Conservation (phyloP, 1,140 invertebrate genomes). For the Pachyrhynchus sulphureomaculatus region DNA sequence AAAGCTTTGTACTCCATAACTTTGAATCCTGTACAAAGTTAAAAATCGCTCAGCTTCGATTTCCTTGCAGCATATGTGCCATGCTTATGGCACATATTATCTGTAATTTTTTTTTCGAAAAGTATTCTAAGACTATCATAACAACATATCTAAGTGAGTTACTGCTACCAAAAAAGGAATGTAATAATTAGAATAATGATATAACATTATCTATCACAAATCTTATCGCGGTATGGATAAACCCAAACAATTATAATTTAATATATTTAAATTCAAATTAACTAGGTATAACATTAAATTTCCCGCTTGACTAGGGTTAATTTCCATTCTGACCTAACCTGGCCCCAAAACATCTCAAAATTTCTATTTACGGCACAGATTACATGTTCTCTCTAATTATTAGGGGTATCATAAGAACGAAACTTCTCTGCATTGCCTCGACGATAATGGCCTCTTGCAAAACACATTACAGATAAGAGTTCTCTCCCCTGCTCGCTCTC, state of each 20-base stretch:
- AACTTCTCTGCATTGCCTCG: background rate
- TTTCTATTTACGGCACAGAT: slow-evolving; percentile 34
- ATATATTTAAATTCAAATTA: slow-evolving; percentile 9
- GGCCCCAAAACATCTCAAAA: slow-evolving; percentile 11
- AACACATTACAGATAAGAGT: slow-evolving; percentile 19
- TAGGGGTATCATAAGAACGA: slow-evolving; percentile 9
- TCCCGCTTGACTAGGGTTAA: slow-evolving; percentile 10
- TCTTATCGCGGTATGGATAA: no score
- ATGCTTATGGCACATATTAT: no score
- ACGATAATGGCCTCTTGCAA: slow-evolving; percentile 16
- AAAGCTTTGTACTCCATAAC: no score
- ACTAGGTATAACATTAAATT: background rate
- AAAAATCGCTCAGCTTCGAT: no score
- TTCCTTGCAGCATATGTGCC: no score
- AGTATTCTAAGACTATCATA: no score
- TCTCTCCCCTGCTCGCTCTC: background rate
- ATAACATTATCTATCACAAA: no score
- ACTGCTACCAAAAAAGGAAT: no score
- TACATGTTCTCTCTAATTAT: slow-evolving; percentile 10
- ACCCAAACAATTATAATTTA: background rate
- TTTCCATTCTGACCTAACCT: slow-evolving; percentile 7
- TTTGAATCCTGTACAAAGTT: no score
- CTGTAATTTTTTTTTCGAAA: no score
- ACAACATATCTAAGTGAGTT: no score
- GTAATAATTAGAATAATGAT: no score